A percentile compares a stretch with the other conserved stretches of the same genome.
These are phyloP conservation scores for Hypena proboscidalis DNA, from an alignment of 2,888 invertebrate species.

Conservation along the genomic window DNA sequence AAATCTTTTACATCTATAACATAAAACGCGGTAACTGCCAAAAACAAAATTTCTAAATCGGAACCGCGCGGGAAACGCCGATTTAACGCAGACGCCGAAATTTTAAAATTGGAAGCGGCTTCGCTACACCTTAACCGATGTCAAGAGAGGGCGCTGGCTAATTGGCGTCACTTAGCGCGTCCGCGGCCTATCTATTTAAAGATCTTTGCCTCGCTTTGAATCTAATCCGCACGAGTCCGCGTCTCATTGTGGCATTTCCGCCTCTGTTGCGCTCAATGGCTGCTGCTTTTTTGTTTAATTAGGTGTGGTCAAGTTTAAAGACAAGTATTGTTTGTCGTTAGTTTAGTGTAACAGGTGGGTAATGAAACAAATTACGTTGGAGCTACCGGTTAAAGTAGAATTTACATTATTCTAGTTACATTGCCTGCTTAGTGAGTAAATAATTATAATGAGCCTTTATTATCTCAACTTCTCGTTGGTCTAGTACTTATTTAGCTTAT, in stretches of 20 bases:
- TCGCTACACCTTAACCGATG: conserved; percentile 46
- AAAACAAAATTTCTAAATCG: background rate
- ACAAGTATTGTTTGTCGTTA: conserved; percentile 32
- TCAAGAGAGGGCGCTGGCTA: conserved; percentile 54
- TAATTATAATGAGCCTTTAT: no score
- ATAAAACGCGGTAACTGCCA: conserved; percentile 8
- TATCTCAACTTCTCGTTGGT: no score
- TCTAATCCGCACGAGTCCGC: conserved; percentile 50
- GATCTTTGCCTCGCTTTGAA: conserved; percentile 52
- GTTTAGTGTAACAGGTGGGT: conserved; percentile 5
- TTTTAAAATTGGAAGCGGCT: conserved; percentile 28
- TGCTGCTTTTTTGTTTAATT: conserved; percentile 42
- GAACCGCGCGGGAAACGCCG: background rate
- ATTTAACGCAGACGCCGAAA: conserved; percentile 17
- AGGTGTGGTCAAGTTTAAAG: conserved; percentile 27
- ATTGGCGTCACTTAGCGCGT: conserved; percentile 66
- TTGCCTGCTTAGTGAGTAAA: no score
- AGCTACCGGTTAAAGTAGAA: no score
- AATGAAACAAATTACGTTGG: no score
- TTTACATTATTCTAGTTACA: no score
- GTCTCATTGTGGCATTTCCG: conserved; percentile 56
- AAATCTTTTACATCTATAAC: background rate
- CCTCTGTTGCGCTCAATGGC: conserved; percentile 45
- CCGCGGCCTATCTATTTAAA: conserved; percentile 60
- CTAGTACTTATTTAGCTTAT: no score